A percentile compares a stretch with the other conserved stretches of the same genome.
phyloP scores from a whole-genome alignment of 2,797 vertebrate genomes.

The Chlorospingus semifuscus region DNA sequence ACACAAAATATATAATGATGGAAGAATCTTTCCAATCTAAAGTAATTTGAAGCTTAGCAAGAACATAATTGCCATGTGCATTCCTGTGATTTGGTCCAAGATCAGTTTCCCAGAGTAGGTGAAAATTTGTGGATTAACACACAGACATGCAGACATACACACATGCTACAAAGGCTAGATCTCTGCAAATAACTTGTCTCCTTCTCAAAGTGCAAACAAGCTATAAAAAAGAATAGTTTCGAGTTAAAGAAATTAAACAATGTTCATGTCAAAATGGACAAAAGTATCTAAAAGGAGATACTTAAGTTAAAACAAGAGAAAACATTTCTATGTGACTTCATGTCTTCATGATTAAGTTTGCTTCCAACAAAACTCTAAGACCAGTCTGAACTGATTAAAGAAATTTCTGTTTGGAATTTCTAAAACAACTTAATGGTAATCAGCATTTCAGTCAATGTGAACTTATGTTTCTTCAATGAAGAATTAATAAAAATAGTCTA shows the following conservation, averaged over 20 bases:
- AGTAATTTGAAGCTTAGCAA: not conserved
- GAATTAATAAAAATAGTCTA: not conserved
- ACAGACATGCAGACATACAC: not conserved
- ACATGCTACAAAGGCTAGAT: not conserved
- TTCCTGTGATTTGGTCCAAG: not conserved
- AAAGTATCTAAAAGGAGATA: not conserved
- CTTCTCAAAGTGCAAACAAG: not conserved
- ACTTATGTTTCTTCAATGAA: not conserved
- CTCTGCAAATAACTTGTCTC: not conserved
- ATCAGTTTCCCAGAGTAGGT: not conserved
- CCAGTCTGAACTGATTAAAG: not conserved
- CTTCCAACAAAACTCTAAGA: not conserved
- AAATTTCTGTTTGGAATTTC: not conserved
- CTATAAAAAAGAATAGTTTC: not conserved
- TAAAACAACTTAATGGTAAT: not conserved
- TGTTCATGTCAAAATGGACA: not conserved
- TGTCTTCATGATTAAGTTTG: not conserved
- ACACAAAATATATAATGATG: not conserved
- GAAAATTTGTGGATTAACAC: not conserved
- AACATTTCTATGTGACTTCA: not conserved
- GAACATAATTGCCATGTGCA: not conserved
- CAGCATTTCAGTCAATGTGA: not conserved
- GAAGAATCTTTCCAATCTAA: not conserved
- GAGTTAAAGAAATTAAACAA: not conserved
- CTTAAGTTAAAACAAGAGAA: not conserved